Percentiles rank a stretch among this genome's conserved stretches.
Evolutionary conservation across 2,797 vertebrate species (phyloP).

Genomic region (Clarias platycephalus): DNA sequence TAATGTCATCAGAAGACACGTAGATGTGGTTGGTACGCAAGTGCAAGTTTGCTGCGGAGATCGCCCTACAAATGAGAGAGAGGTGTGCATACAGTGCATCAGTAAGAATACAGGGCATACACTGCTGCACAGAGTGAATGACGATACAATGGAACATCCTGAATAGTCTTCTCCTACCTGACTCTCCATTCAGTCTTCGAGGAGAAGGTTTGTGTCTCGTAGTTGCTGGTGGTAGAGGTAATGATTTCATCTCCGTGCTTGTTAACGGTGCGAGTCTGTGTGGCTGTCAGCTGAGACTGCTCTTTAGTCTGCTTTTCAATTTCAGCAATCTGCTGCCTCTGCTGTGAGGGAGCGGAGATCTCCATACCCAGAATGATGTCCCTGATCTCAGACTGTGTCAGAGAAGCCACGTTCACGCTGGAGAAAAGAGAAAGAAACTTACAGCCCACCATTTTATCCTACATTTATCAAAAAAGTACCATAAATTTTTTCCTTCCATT

Average conservation of each 20-base stretch:
- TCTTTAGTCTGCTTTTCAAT: slow-evolving; percentile 99
- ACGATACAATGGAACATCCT: background rate
- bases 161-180: slow-evolving; percentile 73
- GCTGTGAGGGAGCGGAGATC: slow-evolving; percentile 97
- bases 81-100: background rate
- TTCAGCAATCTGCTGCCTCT: slow-evolving; percentile 98
- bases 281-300: slow-evolving; percentile 96
- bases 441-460: background rate
- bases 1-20: slow-evolving; percentile 97
- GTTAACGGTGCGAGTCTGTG: slow-evolving; percentile 97
- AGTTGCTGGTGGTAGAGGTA: slow-evolving; percentile 99
- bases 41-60: slow-evolving; percentile 98
- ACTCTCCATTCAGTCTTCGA: slow-evolving; percentile 99
- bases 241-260: slow-evolving; percentile 99
- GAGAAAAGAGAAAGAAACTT: slow-evolving; percentile 12
- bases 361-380: slow-evolving; percentile 99
- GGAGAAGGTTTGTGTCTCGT: slow-evolving; percentile 98
- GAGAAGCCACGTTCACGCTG: slow-evolving; percentile 96
- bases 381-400: slow-evolving; percentile 97
- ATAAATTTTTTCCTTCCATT: background rate
- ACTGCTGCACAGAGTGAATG: background rate
- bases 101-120: background rate
- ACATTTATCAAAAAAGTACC: background rate
- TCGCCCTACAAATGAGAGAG: slow-evolving; percentile 78
- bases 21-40: slow-evolving; percentile 98